Evolutionary conservation across 2,888 invertebrate genomes (phyloP).

Genomic region (Rhodophaea formosa): DNA sequence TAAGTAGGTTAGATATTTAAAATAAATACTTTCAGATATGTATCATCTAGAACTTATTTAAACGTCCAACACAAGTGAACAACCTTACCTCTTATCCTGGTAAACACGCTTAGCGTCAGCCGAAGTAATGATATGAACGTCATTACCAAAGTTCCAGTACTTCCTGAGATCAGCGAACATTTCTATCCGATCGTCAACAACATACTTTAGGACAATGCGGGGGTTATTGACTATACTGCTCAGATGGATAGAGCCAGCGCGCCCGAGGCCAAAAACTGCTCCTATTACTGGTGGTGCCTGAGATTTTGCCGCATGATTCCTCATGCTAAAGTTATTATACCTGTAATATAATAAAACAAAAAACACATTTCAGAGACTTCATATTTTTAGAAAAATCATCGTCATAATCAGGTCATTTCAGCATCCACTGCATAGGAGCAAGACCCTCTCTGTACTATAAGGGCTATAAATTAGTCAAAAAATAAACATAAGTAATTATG

Average conservation of each 20-base stretch:
- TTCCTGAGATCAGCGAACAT: constrained; percentile 65
- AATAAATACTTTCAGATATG: no score
- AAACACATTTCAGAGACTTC: no score
- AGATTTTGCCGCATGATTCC: constrained; percentile 40
- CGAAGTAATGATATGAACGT: constrained; percentile 69
- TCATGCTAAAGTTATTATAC: constrained; percentile 58
- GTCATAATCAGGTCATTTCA: no score
- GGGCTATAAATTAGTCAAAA: no score
- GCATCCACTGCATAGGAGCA: no score
- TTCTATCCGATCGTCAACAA: constrained; percentile 76
- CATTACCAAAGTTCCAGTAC: constrained; percentile 73
- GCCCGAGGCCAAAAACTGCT: constrained; percentile 82
- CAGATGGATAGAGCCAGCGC: constrained; percentile 83
- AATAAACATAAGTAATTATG: no score
- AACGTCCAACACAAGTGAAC: no score
- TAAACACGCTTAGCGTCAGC: constrained; percentile 72
- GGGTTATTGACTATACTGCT: constrained; percentile 67
- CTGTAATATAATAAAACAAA: constrained; percentile 40
- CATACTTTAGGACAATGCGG: constrained; percentile 75
- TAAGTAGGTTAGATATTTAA: background rate
- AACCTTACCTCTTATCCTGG: constrained; percentile 74
- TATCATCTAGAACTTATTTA: no score
- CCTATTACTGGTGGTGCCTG: constrained; percentile 53
- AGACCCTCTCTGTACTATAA: no score
- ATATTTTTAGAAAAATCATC: no score